Percentiles rank a stretch among this genome's conserved stretches.
Conservation (phyloP, 2,113 vertebrate species). For the Platanista minor region DNA sequence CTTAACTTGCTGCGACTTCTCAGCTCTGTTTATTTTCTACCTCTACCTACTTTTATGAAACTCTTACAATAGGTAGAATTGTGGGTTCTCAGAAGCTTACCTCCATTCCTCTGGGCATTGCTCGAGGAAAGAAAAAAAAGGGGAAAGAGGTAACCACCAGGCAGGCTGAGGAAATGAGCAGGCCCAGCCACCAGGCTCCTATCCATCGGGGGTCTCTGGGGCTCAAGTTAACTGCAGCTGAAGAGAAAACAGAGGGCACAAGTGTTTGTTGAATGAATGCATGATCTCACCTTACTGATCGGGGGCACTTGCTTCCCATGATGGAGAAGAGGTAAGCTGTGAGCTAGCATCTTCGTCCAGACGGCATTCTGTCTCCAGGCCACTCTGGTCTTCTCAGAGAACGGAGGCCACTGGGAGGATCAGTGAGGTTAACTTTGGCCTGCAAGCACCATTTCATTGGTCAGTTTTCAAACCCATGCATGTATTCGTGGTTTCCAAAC, state of each 20-base stretch:
- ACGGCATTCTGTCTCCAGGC: background rate
- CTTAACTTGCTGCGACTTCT: background rate
- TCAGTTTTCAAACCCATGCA: background rate
- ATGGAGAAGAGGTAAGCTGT: background rate
- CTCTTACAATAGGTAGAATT: too few relatives aligned
- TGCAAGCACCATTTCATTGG: background rate
- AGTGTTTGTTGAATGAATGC: background rate
- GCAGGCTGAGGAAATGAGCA: slow-evolving; percentile 87
- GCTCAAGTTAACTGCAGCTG: slow-evolving; percentile 80
- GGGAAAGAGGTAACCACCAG: slow-evolving; percentile 90
- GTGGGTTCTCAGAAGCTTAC: slow-evolving; percentile 68
- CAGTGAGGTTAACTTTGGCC: background rate
- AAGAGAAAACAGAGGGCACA: slow-evolving; percentile 52
- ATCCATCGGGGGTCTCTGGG: slow-evolving; percentile 92
- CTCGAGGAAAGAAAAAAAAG: slow-evolving; percentile 95
- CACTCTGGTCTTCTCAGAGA: background rate
- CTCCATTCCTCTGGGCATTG: slow-evolving; percentile 76
- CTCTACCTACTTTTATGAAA: background rate
- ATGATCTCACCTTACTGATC: background rate
- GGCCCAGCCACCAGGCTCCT: slow-evolving; percentile 97
- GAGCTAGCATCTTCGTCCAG: background rate
- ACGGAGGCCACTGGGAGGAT: too few relatives aligned
- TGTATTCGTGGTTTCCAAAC: background rate
- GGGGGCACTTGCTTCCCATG: background rate
- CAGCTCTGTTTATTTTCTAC: background rate